Evolutionary conservation across 2,888 invertebrate genomes (phyloP).

Genomic region (Nycteola revayana): DNA sequence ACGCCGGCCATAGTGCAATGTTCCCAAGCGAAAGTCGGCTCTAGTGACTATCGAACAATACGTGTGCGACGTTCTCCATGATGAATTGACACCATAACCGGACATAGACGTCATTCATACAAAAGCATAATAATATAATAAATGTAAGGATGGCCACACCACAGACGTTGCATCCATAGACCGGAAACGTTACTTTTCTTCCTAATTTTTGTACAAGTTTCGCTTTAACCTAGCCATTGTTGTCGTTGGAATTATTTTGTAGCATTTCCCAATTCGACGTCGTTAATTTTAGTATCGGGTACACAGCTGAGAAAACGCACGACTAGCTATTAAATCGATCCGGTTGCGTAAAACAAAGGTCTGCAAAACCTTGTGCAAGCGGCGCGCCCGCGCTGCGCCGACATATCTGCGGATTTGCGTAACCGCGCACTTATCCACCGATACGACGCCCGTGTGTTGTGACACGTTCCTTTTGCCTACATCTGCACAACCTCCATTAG

Average conservation of each 20-base stretch:
- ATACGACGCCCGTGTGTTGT: slow-evolving; percentile 73
- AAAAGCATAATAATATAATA: too few species aligned
- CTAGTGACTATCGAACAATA: slow-evolving; percentile 40
- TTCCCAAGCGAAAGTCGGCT: slow-evolving; percentile 61
- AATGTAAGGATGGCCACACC: too few species aligned
- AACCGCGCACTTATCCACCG: slow-evolving; percentile 79
- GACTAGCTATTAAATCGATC: slow-evolving; percentile 79
- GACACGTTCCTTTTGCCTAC: slow-evolving; percentile 69
- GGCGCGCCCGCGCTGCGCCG: slow-evolving; percentile 72
- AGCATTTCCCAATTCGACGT: slow-evolving; percentile 43
- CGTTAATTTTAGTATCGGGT: slow-evolving; percentile 53
- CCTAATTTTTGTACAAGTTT: slow-evolving; percentile 40
- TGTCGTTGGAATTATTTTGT: slow-evolving; percentile 33
- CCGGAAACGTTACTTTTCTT: slow-evolving; percentile 43
- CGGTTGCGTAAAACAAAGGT: slow-evolving; percentile 82
- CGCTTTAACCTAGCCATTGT: slow-evolving; percentile 19
- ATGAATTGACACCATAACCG: slow-evolving; percentile 64
- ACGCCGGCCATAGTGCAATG: slow-evolving; percentile 65
- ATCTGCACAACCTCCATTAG: slow-evolving; percentile 50
- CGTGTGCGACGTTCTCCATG: slow-evolving; percentile 40
- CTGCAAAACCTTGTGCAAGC: slow-evolving; percentile 81
- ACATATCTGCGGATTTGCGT: slow-evolving; percentile 82
- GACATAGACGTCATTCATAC: slow-evolving; percentile 63
- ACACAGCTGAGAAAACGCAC: slow-evolving; percentile 76
- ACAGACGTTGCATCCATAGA: slow-evolving; percentile 37